Percentiles rank a stretch among this genome's conserved stretches.
These are phyloP conservation scores for Axis porcinus DNA, from an alignment of 2,113 vertebrate species.

Conservation along the genomic window DNA sequence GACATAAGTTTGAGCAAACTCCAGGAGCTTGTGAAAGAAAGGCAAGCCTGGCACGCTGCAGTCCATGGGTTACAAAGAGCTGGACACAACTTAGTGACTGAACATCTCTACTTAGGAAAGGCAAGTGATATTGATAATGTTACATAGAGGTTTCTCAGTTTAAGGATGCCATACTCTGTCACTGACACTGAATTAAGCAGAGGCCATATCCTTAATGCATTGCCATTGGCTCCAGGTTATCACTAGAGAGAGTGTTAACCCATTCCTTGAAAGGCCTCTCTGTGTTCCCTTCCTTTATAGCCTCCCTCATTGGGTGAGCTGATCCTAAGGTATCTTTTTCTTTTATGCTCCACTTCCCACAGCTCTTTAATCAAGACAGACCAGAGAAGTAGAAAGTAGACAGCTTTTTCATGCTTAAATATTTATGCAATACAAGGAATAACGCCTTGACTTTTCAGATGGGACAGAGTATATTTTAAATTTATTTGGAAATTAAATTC, in stretches of 20 bases:
- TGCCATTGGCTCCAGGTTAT: background rate
- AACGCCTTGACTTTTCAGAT: background rate
- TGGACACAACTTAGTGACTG: background rate
- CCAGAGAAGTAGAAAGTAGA: background rate
- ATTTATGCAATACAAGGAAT: background rate
- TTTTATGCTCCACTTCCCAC: background rate
- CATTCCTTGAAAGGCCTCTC: background rate
- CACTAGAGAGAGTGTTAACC: background rate
- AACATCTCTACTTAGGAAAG: background rate
- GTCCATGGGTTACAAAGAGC: background rate
- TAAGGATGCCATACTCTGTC: background rate
- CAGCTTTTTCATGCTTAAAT: background rate
- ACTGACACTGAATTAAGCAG: background rate
- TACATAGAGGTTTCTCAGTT: background rate
- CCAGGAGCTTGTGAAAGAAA: background rate
- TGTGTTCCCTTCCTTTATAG: background rate
- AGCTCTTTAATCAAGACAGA: background rate
- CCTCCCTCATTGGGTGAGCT: background rate
- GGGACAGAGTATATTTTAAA: background rate
- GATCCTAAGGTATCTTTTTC: background rate
- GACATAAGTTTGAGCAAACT: background rate
- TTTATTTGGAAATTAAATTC: constrained; percentile 61
- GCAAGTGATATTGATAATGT: background rate
- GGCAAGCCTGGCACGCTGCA: background rate
- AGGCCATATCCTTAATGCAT: background rate